Conservation (phyloP, 2,888 invertebrate genomes). For the Aquatica leii region DNA sequence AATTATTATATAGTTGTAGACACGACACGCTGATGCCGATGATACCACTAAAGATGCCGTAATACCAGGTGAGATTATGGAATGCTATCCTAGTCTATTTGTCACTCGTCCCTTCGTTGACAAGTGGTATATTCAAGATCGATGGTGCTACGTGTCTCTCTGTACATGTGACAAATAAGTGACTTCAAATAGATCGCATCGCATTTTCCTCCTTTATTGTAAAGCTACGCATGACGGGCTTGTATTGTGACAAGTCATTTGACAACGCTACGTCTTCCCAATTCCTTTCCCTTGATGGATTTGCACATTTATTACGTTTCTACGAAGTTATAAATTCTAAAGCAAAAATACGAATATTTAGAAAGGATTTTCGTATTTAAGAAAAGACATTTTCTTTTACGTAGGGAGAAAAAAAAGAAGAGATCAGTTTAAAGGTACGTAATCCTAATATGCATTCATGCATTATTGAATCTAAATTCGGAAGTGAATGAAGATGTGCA, state of each 20-base stretch:
- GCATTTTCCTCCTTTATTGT: constrained; percentile 31
- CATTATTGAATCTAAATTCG: constrained; percentile 38
- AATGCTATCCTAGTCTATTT: constrained; percentile 31
- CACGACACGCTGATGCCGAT: constrained; percentile 8
- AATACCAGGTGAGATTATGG: constrained; percentile 31
- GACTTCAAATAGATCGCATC: constrained; percentile 33
- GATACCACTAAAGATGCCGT: constrained; percentile 21
- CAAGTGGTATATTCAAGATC: constrained; percentile 30
- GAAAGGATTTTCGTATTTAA: neutral
- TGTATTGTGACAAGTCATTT: constrained; percentile 33
- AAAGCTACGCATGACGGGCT: constrained; percentile 28
- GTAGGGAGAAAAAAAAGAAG: neutral
- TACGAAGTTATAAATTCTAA: too few species aligned
- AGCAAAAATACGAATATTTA: neutral
- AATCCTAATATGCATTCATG: constrained; percentile 40
- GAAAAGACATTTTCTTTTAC: too few species aligned
- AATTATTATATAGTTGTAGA: constrained; percentile 20
- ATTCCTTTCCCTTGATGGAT: neutral
- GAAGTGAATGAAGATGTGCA: constrained; percentile 31
- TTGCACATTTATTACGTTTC: neutral
- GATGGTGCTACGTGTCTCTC: constrained; percentile 30
- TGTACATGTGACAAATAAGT: constrained; percentile 33
- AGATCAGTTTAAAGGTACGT: constrained; percentile 9
- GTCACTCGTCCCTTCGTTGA: constrained; percentile 24
- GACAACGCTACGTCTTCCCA: constrained; percentile 23